Percentiles rank a stretch among this genome's conserved stretches.
These are phyloP conservation scores for Onychomys torridus DNA, from an alignment of 2,797 vertebrate species.

Conservation along the genomic window DNA sequence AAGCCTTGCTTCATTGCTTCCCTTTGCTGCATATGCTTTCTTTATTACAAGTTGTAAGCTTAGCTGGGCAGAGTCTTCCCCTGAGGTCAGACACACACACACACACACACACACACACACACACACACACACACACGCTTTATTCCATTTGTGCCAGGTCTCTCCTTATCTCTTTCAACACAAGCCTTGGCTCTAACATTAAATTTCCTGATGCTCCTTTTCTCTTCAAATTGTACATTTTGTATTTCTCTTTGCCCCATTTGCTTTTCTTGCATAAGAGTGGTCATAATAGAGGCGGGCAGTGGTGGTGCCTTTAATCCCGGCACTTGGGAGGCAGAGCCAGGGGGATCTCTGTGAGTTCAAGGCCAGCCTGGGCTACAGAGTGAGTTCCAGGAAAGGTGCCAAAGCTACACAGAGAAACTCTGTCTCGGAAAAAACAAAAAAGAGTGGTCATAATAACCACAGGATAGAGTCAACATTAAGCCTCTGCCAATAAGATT, in stretches of 20 bases:
- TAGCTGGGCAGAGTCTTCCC: neutral
- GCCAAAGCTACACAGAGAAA: no score
- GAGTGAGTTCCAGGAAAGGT: no score
- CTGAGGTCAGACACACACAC: neutral
- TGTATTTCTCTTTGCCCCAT: neutral
- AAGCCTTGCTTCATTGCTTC: neutral
- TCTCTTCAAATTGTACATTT: neutral
- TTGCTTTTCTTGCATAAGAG: neutral
- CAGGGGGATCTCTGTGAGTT: no score
- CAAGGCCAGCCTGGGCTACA: no score
- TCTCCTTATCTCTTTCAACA: neutral
- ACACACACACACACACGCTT: neutral
- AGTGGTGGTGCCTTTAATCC: no score
- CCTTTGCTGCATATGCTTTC: neutral
- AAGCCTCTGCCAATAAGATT: neutral
- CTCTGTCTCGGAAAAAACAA: no score
- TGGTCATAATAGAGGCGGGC: no score
- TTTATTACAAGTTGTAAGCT: neutral
- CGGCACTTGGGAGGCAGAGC: no score
- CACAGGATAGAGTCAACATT: neutral
- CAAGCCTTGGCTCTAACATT: neutral
- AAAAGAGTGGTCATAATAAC: neutral
- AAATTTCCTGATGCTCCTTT: neutral
- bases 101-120: no score
- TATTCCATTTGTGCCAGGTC: neutral